phyloP scores from a whole-genome alignment of 2,113 vertebrate genomes.

The Loxodonta africana region DNA sequence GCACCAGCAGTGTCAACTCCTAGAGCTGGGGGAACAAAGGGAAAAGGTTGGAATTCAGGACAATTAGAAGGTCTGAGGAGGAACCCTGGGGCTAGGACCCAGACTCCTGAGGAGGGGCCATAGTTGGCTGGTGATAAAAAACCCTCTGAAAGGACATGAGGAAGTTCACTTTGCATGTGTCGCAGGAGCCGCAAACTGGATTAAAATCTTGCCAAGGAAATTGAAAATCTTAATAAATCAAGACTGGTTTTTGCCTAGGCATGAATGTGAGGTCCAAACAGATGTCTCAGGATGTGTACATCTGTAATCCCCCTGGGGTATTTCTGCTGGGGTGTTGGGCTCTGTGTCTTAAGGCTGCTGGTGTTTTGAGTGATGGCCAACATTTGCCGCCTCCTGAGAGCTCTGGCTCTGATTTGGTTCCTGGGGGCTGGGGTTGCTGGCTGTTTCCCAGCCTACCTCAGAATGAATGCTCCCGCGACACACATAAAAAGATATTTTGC shows the following conservation, averaged over 20 bases:
- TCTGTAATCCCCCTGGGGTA: not conserved
- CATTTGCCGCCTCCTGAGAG: not conserved
- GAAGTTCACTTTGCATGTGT: not conserved
- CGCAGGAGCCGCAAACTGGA: too few relatives aligned
- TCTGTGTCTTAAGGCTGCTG: not conserved
- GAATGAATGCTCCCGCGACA: not conserved
- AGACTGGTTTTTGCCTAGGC: not conserved
- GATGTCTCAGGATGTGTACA: not conserved
- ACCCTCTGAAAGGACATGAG: not conserved
- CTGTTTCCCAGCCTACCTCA: not conserved
- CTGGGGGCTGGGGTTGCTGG: too few relatives aligned
- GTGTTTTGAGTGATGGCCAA: not conserved
- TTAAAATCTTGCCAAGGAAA: not conserved
- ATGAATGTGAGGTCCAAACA: not conserved
- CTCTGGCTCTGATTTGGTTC: not conserved
- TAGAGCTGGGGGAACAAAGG: too few relatives aligned
- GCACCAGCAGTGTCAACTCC: not conserved
- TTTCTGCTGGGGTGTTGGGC: too few relatives aligned
- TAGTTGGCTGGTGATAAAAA: not conserved
- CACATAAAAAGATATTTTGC: not conserved
- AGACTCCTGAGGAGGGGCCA: not conserved
- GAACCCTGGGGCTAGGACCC: not conserved
- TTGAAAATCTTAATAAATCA: not conserved
- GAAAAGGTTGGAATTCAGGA: not conserved
- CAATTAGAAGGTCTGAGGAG: not conserved